phyloP scores from a whole-genome alignment of 2,113 vertebrate genomes.

The Petroica traversi region DNA sequence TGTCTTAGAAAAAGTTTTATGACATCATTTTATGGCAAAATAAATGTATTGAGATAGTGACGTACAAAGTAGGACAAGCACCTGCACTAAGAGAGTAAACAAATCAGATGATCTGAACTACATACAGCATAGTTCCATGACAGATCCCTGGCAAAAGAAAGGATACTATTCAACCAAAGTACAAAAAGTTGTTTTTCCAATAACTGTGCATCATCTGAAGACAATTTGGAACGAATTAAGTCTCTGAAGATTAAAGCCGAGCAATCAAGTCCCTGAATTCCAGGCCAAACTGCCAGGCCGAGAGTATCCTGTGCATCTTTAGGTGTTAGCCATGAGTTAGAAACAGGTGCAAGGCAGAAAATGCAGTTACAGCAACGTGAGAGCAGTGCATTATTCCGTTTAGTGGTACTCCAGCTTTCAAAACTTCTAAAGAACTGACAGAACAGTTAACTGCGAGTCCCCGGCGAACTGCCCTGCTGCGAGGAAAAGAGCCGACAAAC shows the following conservation, averaged over 20 bases:
- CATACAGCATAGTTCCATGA: not conserved
- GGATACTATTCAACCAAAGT: fast-evolving
- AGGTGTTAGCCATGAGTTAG: not conserved
- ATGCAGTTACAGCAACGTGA: not conserved
- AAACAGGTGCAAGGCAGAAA: not conserved
- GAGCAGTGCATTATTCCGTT: fast-evolving
- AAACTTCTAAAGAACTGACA: not conserved
- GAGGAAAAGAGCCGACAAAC: not conserved
- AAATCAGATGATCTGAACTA: not conserved
- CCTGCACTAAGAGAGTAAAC: not conserved
- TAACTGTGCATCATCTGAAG: not conserved
- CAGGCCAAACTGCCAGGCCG: not conserved
- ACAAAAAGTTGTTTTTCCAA: not conserved
- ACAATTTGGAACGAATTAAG: not conserved
- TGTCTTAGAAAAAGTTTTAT: not conserved
- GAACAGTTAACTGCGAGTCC: not conserved
- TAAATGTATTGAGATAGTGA: not conserved
- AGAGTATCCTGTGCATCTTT: not conserved
- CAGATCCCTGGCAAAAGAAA: not conserved
- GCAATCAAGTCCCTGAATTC: not conserved
- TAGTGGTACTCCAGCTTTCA: not conserved
- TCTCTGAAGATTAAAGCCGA: not conserved
- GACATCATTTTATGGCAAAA: not conserved
- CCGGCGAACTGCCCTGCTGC: not conserved
- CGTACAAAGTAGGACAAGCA: not conserved